Conservation (phyloP, 2,113 vertebrate genomes). For the Galemys pyrenaicus region DNA sequence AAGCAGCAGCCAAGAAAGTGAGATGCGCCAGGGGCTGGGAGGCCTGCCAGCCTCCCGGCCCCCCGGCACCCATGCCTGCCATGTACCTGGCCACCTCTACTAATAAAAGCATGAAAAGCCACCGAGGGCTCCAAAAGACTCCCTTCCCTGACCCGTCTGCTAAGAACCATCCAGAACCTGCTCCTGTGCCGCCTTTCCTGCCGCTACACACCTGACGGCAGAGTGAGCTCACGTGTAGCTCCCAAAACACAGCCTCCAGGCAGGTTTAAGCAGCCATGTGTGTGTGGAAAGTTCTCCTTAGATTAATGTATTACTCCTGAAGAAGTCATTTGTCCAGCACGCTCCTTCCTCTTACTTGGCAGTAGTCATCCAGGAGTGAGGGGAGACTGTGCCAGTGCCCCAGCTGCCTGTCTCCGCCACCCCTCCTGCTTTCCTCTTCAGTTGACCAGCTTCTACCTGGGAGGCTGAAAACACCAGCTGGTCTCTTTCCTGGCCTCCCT, state of each 20-base stretch:
- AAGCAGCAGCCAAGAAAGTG: too few species aligned
- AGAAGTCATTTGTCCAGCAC: neutral
- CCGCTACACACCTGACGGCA: neutral
- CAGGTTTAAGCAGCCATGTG: neutral
- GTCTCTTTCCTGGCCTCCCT: neutral
- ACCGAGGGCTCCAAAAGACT: too few species aligned
- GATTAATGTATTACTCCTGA: too few species aligned
- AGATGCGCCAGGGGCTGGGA: too few species aligned
- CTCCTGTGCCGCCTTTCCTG: too few species aligned
- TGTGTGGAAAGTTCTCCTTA: too few species aligned
- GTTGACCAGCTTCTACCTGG: neutral
- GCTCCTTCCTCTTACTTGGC: neutral
- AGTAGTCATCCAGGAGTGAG: neutral
- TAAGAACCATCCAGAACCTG: too few species aligned
- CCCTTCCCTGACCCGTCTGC: too few species aligned
- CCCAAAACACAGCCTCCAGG: neutral
- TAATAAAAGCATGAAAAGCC: too few species aligned
- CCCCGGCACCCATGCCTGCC: too few species aligned
- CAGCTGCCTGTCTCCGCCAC: neutral
- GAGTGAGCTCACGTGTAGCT: neutral
- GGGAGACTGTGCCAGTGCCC: neutral
- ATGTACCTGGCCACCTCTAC: too few species aligned
- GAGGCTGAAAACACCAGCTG: neutral
- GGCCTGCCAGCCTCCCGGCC: too few species aligned
- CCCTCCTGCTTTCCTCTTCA: neutral